Evolutionary conservation across 2,888 invertebrate species (phyloP), one percentile per base, ranked within the genome.

Genomic region (Phortica okadai): DNA sequence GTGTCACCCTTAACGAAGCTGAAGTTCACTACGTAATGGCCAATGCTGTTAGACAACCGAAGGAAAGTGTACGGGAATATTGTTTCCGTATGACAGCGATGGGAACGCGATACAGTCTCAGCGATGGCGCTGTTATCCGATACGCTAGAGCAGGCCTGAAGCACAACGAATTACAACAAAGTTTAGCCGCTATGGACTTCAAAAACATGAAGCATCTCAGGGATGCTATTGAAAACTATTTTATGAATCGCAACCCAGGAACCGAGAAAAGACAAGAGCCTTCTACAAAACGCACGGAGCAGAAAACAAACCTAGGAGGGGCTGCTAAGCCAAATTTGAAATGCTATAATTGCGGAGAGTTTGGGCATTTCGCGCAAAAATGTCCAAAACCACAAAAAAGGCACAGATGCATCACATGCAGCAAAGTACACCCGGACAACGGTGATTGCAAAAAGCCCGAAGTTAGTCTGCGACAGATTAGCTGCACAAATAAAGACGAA

Each of bases 71-170:
- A 14, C 64, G 25, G 33, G 70, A 76, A 54, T 76, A 76, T 67
- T 76, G 69, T 58, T 76, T 76, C 70, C 76, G 76, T 33, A 76
- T 76, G 62, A 62, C 76, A 25, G 67, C 69, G 54, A 64, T 75
- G 45, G 75, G 75, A 62, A 70, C 33, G 33, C 75, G 75, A 6
- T 74, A 74, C 14, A 73, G 16, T 73, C 67, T 76, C 66, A 76
- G 73, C 59, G 73, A 76, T 44, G 73, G 66, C 45, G 76, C 67
- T 21, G 67, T 67, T 44, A 67, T 66, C 64, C 73, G 76, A 41
- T 76, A 70, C 62, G 45, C 74, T 69, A 74, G 70, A 74, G 74
- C 74, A 8, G 76, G 76, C 42, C 45, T 76, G 33, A 74, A 76
- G 62, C 69, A 76, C 58, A 41, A 56, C 62, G 74, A 74, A 11